phyloP scores from a whole-genome alignment of 2,797 vertebrate species.

The Apogon talboti region DNA sequence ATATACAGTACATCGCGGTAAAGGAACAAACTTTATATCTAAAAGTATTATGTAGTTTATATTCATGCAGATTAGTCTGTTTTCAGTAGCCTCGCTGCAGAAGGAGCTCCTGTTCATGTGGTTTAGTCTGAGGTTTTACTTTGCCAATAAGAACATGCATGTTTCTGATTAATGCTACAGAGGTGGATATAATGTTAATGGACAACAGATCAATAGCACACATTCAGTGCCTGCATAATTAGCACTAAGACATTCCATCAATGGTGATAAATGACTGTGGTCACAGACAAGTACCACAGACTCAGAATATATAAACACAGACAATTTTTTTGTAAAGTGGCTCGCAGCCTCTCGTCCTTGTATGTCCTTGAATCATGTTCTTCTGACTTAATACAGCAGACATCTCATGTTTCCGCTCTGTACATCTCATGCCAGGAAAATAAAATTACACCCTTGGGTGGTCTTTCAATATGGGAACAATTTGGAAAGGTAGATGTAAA shows the following conservation, averaged over 20 bases:
- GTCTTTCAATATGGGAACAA: conserved; percentile 51
- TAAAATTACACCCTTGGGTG: conserved; percentile 55
- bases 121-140: background rate
- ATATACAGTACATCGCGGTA: no score
- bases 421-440: conserved; percentile 59
- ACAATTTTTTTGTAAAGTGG: conserved; percentile 10
- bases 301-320: conserved; percentile 47
- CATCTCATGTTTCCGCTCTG: conserved; percentile 41
- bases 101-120: background rate
- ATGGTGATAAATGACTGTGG: conserved; percentile 41
- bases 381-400: conserved; percentile 39
- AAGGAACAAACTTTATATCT: no score
- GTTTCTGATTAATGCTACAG: conserved; percentile 7
- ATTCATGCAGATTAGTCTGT: background rate
- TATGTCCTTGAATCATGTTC: conserved; percentile 37
- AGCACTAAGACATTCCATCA: conserved; percentile 17
- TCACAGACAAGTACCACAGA: conserved; percentile 28
- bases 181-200: conserved; percentile 19
- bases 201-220: conserved; percentile 22
- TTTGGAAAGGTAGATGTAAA: conserved; percentile 44
- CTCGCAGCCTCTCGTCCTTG: conserved; percentile 9
- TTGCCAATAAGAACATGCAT: conserved; percentile 11
- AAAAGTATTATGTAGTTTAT: no score
- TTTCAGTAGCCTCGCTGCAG: background rate
- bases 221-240: conserved; percentile 19